Conservation (phyloP, 2,797 vertebrate species). For the Microctenopoma lineatum region DNA sequence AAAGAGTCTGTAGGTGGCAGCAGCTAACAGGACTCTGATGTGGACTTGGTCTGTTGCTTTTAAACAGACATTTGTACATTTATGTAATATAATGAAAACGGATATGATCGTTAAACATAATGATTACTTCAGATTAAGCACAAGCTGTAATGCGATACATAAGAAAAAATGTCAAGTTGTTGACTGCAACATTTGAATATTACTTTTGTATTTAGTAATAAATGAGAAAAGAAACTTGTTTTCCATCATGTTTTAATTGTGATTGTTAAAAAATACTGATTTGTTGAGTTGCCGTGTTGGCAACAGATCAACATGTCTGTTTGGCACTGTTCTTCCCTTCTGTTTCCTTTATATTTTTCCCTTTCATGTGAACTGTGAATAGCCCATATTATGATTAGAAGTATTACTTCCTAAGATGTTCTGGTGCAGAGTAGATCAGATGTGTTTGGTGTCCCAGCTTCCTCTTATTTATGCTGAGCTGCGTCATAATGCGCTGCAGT, state of each 20-base stretch:
- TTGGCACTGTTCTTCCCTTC: neutral
- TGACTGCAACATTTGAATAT: conserved; percentile 26
- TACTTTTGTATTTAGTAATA: conserved; percentile 67
- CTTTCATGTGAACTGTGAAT: neutral
- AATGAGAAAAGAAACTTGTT: conserved; percentile 35
- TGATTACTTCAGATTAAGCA: conserved; percentile 45
- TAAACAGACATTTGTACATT: conserved; percentile 64
- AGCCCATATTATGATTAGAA: too few relatives aligned
- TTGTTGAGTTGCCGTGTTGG: neutral
- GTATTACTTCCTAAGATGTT: too few relatives aligned
- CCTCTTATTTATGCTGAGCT: neutral
- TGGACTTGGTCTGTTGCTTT: conserved; percentile 54
- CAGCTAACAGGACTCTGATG: conserved; percentile 73
- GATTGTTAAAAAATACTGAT: neutral
- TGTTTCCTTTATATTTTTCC: neutral
- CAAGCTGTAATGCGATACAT: conserved; percentile 38
- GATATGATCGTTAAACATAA: conserved; percentile 20
- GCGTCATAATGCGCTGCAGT: neutral
- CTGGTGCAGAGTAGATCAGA: too few relatives aligned
- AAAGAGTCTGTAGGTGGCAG: conserved; percentile 89
- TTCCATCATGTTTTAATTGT: conserved; percentile 17
- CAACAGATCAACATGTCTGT: neutral
- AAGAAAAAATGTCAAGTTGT: conserved; percentile 23
- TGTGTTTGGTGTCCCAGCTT: neutral
- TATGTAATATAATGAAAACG: conserved; percentile 57